A percentile compares a stretch with the other conserved stretches of the same genome.
Evolutionary conservation across 2,797 vertebrate species (phyloP).

Genomic region (Sciaenops ocellatus): DNA sequence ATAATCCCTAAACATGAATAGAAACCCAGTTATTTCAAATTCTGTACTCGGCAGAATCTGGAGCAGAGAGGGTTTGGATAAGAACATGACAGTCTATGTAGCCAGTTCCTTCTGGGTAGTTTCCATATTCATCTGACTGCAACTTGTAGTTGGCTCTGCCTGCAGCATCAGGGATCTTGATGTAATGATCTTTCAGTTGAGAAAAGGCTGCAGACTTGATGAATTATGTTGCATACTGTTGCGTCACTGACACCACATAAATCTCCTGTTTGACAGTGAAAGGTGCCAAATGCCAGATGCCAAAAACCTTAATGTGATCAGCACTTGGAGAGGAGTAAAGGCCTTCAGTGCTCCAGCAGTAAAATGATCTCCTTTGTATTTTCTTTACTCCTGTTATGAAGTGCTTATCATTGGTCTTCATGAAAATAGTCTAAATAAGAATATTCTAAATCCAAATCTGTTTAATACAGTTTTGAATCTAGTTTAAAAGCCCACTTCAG

Average conservation of each 20-base stretch:
- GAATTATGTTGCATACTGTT: conserved; percentile 8
- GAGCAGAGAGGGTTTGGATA: neutral
- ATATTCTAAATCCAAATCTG: neutral
- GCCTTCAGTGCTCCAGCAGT: neutral
- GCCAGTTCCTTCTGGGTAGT: conserved; percentile 9
- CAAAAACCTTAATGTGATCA: conserved; percentile 23
- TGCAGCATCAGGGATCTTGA: neutral
- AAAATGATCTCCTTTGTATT: neutral
- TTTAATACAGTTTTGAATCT: neutral
- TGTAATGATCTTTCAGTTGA: conserved; percentile 23
- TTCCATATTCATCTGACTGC: conserved; percentile 15
- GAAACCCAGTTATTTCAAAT: conserved; percentile 8
- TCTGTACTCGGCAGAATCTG: neutral
- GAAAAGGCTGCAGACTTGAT: conserved; percentile 18
- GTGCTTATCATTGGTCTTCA: neutral
- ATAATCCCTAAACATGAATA: conserved; percentile 11
- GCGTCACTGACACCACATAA: conserved; percentile 22
- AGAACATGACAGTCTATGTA: conserved; percentile 1
- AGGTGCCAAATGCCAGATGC: conserved; percentile 4
- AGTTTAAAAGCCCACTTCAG: neutral
- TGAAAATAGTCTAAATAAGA: neutral
- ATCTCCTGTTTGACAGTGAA: conserved; percentile 16
- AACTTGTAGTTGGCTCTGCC: conserved; percentile 8
- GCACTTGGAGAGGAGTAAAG: neutral
- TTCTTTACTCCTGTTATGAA: neutral